Evolutionary conservation across 1,140 invertebrate genomes (phyloP).

Genomic region (Drosophila pallidifrons): DNA sequence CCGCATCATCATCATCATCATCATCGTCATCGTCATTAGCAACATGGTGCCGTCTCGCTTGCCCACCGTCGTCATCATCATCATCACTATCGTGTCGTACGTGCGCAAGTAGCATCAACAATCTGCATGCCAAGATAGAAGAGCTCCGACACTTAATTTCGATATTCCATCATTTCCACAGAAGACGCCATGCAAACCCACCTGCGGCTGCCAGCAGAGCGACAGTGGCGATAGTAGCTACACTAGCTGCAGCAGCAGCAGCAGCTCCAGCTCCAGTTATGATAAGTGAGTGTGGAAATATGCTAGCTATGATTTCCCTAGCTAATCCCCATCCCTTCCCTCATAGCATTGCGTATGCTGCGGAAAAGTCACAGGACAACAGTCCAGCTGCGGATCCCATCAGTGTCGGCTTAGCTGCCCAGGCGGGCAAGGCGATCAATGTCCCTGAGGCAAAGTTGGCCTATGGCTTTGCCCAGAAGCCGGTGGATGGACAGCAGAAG

Average conservation of each 20-base stretch:
- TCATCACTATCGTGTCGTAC: slow-evolving; percentile 67
- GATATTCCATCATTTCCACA: slow-evolving; percentile 59
- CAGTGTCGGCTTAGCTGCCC: slow-evolving; percentile 84
- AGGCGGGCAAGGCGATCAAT: slow-evolving; percentile 72
- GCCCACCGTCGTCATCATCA: slow-evolving; percentile 59
- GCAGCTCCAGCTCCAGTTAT: slow-evolving; percentile 51
- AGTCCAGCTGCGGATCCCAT: slow-evolving; percentile 85
- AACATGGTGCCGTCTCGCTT: slow-evolving; percentile 5
- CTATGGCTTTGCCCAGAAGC: slow-evolving; percentile 84
- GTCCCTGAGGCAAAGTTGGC: slow-evolving; percentile 85
- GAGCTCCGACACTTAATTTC: slow-evolving; percentile 36
- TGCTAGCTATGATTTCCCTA: neutral
- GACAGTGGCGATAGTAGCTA: slow-evolving; percentile 58
- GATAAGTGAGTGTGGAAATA: slow-evolving; percentile 47
- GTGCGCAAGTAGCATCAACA: slow-evolving; percentile 55
- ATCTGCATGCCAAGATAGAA: slow-evolving; percentile 55
- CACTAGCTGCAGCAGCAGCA: slow-evolving; percentile 31
- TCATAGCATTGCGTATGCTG: slow-evolving; percentile 53
- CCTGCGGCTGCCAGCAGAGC: slow-evolving; percentile 56
- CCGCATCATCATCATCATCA: slow-evolving; percentile 34
- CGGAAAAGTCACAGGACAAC: slow-evolving; percentile 51
- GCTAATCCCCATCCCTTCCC: neutral
- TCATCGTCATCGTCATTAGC: slow-evolving; percentile 24
- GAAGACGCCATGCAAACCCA: slow-evolving; percentile 72
- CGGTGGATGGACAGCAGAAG: slow-evolving; percentile 71